Base-by-base conservation (phyloP, 23 tunicate species). In the Halocynthia aurantium region DNA sequence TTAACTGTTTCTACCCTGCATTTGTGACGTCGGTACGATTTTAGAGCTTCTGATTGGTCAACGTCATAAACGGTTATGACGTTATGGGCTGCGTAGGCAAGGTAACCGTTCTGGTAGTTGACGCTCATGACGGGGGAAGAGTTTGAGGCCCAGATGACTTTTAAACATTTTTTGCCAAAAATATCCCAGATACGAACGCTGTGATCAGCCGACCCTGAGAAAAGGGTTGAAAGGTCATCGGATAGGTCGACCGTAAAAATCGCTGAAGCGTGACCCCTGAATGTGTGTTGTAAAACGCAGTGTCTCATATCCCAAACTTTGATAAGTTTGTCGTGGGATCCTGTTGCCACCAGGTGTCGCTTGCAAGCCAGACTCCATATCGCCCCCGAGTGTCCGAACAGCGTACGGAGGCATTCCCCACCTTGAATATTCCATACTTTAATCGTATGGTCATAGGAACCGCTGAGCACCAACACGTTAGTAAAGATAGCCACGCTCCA, bases 291-390 rank as follows among this genome's bases (percentile, higher is more conserved):
- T 52, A 89, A 50, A 31, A 53, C 68, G 65, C 96, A 84, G 60
- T 84, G 96, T 22, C 87, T 83, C 62, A 84, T 81, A 62, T 89
- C 88, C 96, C 96, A 89, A 17, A 89, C 63, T 62, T 89, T 84
- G 0, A 84, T 82, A 70, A 64, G 52, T 75, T 83, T 80, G 53
- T 89, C 96, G 55, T 84, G 88, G 10, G 96, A 89, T 12, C 88
- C 96, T 15, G 96, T 71, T 6, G 96, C 96, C 17, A 84, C 84
- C 60, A 72, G 75, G 55, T 80, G 75, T 7, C 81, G 67, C 77
- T 89, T 80, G 78, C 85, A 89, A 40, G 82, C 77, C 88, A 89
- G 81, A 22, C 83, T 19, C 96, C 96, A 89, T 5, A 89, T 69
- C 69, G 96, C 84, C 22, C 96, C 96, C 15, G 61, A 31, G 72